Base-by-base conservation (phyloP, 2,113 vertebrate genomes). In the Mobula birostris region DNA sequence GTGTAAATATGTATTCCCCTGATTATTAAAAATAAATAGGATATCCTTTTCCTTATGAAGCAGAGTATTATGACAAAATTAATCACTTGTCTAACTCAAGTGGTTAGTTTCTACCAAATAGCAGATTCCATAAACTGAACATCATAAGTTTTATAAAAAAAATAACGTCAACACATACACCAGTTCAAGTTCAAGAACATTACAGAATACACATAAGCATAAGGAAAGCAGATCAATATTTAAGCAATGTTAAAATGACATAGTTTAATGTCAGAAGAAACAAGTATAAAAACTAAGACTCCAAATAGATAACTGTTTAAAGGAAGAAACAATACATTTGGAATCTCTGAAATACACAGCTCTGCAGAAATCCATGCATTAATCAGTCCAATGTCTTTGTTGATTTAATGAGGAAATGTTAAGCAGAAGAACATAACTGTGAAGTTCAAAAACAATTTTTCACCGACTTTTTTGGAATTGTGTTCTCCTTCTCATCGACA, bases 391-490 rank as follows among this genome's bases (percentile, higher is more conserved):
- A 78, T 94, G 87, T 1, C 24, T 94, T 95, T 95, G 0, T 95
- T 94, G 87, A 94, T 95, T 94, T 29, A 79, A 17, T 0, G 94
- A 95, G 95, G 95, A 96, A 92, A 85, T 94, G 96, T 95, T 95
- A 95, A 95, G 96, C 83, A 95, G 96, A 87, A 96, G 96, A 96
- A 72, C 48, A 94, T 95, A 94, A 96, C 95, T 94, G 94, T 94
- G 94, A 95, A 94, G 7, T 32, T 21, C 76, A 95, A 95, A 94
- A 96, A 95, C 88, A 94, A 95, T 95, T 95, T 96, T 97, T 98
- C 98, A 99, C 99, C 98, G 98, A 99, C 99, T 97, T 99, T 98
- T 99, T 98, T 95, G 96, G 95, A 96, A 97, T 97, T 97, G 96
- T 97, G 97, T 98, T 98, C 95, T 99, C 98, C 97, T 98, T 98